Conservation (phyloP, 1,140 invertebrate genomes). For the Condylostylus longicornis region DNA sequence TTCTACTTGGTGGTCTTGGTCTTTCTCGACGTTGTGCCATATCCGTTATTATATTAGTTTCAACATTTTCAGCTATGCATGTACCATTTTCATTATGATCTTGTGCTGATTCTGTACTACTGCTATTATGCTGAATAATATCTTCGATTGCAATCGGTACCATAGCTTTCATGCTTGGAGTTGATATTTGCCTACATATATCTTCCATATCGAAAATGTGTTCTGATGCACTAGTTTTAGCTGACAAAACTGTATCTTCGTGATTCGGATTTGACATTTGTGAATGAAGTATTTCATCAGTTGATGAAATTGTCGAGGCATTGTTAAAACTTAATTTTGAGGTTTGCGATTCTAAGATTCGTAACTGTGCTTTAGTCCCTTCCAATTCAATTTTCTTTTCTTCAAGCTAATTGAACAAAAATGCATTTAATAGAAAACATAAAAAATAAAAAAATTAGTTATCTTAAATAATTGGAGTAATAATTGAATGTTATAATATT, state of each 20-base stretch:
- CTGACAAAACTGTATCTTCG: slow-evolving; percentile 5
- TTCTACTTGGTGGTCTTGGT: slow-evolving; percentile 51
- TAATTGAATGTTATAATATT: no score
- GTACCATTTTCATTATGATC: slow-evolving; percentile 33
- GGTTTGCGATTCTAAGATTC: slow-evolving; percentile 45
- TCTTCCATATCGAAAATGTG: slow-evolving; percentile 10
- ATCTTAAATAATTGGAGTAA: no score
- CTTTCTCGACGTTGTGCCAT: slow-evolving; percentile 32
- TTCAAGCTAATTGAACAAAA: slow-evolving; percentile 42
- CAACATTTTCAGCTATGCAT: slow-evolving; percentile 4
- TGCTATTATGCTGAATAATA: slow-evolving; percentile 40
- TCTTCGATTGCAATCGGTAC: slow-evolving; percentile 38
- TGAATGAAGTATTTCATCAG: slow-evolving; percentile 24
- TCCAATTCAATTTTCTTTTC: slow-evolving; percentile 68
- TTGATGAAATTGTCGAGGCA: slow-evolving; percentile 7
- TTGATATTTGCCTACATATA: slow-evolving; percentile 29
- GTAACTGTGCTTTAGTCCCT: slow-evolving; percentile 55
- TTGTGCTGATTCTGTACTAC: slow-evolving; percentile 44
- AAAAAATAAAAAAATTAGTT: no score
- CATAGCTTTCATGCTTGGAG: slow-evolving; percentile 39
- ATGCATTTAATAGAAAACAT: neutral
- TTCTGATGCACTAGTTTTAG: slow-evolving; percentile 13
- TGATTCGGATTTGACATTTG: slow-evolving; percentile 15
- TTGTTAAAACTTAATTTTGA: slow-evolving; percentile 13
- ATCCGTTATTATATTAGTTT: neutral